Percentiles rank a stretch among this genome's conserved stretches.
These are phyloP conservation scores for Phthorimaea operculella DNA, from an alignment of 1,140 invertebrate species.

Conservation along the genomic window DNA sequence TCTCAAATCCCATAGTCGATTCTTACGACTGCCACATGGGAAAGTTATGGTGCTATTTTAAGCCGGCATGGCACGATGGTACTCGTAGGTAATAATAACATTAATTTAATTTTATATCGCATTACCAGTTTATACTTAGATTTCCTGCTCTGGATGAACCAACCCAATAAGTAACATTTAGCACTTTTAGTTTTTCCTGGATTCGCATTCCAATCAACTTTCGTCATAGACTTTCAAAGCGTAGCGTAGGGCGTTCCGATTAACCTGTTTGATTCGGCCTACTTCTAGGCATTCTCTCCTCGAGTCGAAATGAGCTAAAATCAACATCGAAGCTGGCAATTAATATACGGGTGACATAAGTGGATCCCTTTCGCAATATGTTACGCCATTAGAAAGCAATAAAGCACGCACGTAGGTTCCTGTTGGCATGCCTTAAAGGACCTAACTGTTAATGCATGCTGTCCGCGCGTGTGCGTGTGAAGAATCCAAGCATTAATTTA, in stretches of 20 bases:
- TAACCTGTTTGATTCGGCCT: neutral
- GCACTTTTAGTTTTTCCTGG: too few species aligned
- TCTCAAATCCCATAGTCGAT: too few species aligned
- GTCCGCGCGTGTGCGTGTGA: conserved; percentile 33
- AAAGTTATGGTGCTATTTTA: too few species aligned
- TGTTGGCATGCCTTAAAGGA: conserved; percentile 54
- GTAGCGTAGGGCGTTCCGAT: neutral
- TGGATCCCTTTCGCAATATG: conserved; percentile 53
- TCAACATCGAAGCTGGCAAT: conserved; percentile 17
- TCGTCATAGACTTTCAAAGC: neutral
- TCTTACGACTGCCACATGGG: too few species aligned
- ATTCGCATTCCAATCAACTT: neutral
- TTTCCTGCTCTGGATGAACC: too few species aligned
- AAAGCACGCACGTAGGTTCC: conserved; percentile 35
- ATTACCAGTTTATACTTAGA: too few species aligned
- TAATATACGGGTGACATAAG: conserved; percentile 52
- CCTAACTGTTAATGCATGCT: conserved; percentile 32
- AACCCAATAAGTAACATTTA: too few species aligned
- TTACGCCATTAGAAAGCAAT: conserved; percentile 62
- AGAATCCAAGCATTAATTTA: conserved; percentile 44
- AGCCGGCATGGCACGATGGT: too few species aligned
- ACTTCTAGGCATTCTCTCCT: neutral
- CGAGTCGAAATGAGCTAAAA: neutral
- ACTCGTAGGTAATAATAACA: too few species aligned
- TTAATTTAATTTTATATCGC: too few species aligned